These are phyloP conservation scores for Corythaixoides concolor DNA, from an alignment of 2,113 vertebrate species.

Conservation along the genomic window DNA sequence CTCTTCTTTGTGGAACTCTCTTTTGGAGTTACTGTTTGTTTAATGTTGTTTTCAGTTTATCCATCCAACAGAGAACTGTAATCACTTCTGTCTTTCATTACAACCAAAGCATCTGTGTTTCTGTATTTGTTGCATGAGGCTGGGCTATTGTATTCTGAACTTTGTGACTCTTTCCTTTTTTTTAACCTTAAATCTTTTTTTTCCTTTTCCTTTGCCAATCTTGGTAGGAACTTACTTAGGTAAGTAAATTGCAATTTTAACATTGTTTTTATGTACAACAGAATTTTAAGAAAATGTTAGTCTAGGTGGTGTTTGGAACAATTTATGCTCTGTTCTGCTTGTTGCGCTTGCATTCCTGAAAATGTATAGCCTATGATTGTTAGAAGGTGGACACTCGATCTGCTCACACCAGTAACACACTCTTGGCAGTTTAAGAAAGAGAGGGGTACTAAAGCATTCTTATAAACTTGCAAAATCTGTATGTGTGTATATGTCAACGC, in stretches of 20 bases:
- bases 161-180: background rate
- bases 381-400: background rate
- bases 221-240: slow-evolving; percentile 79
- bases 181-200: slow-evolving; percentile 53
- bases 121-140: slow-evolving; percentile 35
- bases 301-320: background rate
- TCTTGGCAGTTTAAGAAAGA: background rate
- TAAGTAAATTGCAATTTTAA: slow-evolving; percentile 70
- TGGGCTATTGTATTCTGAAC: slow-evolving; percentile 45
- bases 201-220: slow-evolving; percentile 52
- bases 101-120: background rate
- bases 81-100: background rate
- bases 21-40: background rate
- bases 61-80: background rate
- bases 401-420: background rate
- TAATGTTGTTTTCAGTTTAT: slow-evolving; percentile 12
- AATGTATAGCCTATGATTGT: background rate
- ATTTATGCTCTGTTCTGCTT: background rate
- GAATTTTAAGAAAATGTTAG: background rate
- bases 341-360: background rate
- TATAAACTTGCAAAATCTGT: background rate
- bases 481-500: background rate
- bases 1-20: background rate
- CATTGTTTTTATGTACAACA: background rate
- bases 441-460: background rate